Conservation (phyloP, 2,888 invertebrate species). For the Agrotis clavis region DNA sequence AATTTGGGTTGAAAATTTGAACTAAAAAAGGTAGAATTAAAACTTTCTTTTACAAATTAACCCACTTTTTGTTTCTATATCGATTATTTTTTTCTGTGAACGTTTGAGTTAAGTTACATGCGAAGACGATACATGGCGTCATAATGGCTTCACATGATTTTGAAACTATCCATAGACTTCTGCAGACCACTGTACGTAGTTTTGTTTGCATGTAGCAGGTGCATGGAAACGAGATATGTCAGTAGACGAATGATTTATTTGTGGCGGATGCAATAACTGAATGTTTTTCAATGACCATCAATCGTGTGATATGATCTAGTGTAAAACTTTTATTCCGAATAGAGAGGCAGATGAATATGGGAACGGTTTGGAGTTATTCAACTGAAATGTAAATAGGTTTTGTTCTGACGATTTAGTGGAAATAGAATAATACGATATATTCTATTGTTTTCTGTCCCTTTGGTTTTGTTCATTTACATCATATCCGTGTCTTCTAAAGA, state of each 20-base stretch:
- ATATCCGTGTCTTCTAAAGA: no score
- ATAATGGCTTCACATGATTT: no score
- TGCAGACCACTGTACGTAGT: background rate
- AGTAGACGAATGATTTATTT: slow-evolving; percentile 66
- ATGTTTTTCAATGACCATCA: slow-evolving; percentile 61
- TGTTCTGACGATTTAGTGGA: background rate
- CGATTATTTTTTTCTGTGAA: no score
- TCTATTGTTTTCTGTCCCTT: background rate
- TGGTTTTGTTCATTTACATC: background rate
- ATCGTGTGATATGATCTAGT: slow-evolving; percentile 58
- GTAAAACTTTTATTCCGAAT: slow-evolving; percentile 55
- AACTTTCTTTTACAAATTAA: no score
- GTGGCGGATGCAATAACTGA: slow-evolving; percentile 54
- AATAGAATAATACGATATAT: slow-evolving; percentile 2
- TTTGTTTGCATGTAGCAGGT: slow-evolving; percentile 62
- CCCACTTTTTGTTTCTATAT: no score
- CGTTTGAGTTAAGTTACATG: no score
- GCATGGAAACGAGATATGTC: slow-evolving; percentile 63
- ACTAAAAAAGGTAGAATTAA: no score
- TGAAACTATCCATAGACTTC: no score
- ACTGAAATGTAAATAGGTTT: slow-evolving; percentile 22
- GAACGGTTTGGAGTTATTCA: slow-evolving; percentile 23
- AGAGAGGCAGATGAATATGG: slow-evolving; percentile 38
- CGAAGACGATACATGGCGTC: no score
- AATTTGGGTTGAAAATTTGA: no score